Evolutionary conservation across 2,888 invertebrate species (phyloP), one percentile per base, ranked within the genome.

Genomic region (Polydrusus tereticollis): DNA sequence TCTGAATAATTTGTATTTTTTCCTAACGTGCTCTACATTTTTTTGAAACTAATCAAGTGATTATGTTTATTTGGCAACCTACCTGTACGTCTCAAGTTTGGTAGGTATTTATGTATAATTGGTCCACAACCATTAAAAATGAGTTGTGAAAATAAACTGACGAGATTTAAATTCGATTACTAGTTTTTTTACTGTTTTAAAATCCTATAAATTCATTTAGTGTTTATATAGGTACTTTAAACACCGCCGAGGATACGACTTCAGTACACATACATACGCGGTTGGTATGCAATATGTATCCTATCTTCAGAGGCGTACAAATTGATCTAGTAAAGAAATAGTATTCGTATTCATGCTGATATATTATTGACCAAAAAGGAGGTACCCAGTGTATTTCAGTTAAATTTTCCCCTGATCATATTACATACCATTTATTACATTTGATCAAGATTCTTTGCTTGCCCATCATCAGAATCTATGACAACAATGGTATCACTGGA

Each of bases 141-240:
- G n/a, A 50, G 23, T 50, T 50, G 50, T 23, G 50, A 50, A 50
- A 50, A 50, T 50, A 50, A 50, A 50, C 50, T 23, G 3, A 2
- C 1, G 23, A 12, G 23, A 50, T 50, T 50, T 23, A 50, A 21
- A 50, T 50, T 21, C 50, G 23, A 50, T 6, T 20, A 20, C 45
- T 7, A 23, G n/a, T 23, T 50, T 50, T 50, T 50, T 50, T 1
- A 45, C 23, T 12, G 23, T 50, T 50, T 23, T 14, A 0, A 50
- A n/a, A 50, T 50, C 50, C 50, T 50, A 50, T 50, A 23, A 50
- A 50, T 50, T 50, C 14, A 50, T 23, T 23, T 14, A 23, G n/a
- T 50, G 50, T 50, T 50, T 50, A 50, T 50, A 23, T 5, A 23
- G 21, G 23, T 50, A 50, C 18, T 23, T 23, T 23, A 50, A 50